Conservation (phyloP, 2,113 vertebrate genomes). For the Prinia subflava region DNA sequence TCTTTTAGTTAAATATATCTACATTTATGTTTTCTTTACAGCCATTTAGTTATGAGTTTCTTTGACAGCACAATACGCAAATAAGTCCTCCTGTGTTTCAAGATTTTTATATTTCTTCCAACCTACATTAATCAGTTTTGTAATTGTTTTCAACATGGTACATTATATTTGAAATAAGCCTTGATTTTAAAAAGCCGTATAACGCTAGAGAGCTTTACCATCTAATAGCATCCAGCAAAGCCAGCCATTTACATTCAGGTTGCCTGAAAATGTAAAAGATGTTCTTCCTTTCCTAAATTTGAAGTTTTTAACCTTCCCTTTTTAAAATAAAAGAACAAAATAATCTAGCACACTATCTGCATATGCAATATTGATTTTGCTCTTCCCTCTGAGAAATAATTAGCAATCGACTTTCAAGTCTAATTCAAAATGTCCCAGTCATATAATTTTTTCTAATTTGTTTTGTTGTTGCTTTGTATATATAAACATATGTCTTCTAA, state of each 20-base stretch:
- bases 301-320: background rate
- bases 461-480: background rate
- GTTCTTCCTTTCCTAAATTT: background rate
- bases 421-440: background rate
- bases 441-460: background rate
- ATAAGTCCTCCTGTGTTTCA: background rate
- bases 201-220: background rate
- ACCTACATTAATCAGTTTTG: background rate
- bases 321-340: background rate
- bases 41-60: background rate
- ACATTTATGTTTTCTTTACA: background rate
- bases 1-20: background rate
- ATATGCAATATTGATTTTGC: background rate
- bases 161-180: background rate
- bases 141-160: background rate
- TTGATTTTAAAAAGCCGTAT: background rate
- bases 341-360: background rate
- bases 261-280: background rate
- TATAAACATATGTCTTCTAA: background rate
- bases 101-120: background rate
- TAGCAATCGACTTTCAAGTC: background rate
- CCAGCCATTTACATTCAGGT: background rate
- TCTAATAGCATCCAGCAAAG: background rate
- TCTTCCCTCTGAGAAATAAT: background rate
- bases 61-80: background rate